These are phyloP conservation scores for Hirtodrosophila duncani DNA, from an alignment of 2,888 invertebrate species.

Conservation along the genomic window DNA sequence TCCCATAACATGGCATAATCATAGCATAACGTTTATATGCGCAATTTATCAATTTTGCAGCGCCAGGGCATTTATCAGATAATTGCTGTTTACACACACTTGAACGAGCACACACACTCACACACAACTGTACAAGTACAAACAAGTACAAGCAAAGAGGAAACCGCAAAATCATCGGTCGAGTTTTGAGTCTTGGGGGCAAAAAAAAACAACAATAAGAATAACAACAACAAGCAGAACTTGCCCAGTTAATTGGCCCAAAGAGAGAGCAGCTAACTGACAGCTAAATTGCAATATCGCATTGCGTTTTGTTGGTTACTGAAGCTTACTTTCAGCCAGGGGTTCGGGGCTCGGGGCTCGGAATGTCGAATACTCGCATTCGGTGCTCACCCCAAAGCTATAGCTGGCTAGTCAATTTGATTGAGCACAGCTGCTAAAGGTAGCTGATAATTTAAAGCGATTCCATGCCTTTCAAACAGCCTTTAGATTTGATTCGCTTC, in stretches of 20 bases:
- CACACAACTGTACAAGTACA: neutral
- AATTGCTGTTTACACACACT: constrained; percentile 69
- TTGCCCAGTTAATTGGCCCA: constrained; percentile 66
- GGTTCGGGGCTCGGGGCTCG: neutral
- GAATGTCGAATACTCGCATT: neutral
- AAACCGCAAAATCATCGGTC: constrained; percentile 68
- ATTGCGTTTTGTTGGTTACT: constrained; percentile 61
- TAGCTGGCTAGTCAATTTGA: constrained; percentile 34
- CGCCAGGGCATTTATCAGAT: constrained; percentile 68
- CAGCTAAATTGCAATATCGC: constrained; percentile 70
- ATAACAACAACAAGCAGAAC: constrained; percentile 40
- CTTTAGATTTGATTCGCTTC: constrained; percentile 37
- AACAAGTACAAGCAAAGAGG: constrained; percentile 25
- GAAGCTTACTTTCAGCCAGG: constrained; percentile 40
- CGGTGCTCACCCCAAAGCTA: neutral
- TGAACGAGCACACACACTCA: constrained; percentile 17
- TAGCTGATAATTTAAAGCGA: constrained; percentile 52
- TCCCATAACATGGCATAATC: constrained; percentile 51
- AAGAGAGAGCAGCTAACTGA: constrained; percentile 68
- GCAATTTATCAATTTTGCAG: constrained; percentile 71
- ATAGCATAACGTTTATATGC: constrained; percentile 68
- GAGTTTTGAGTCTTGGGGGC: constrained; percentile 58
- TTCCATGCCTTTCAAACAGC: constrained; percentile 41
- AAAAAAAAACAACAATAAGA: constrained; percentile 55
- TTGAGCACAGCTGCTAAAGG: constrained; percentile 41